These are phyloP conservation scores for Chionomys nivalis DNA, from an alignment of 2,113 vertebrate species.

Conservation along the genomic window DNA sequence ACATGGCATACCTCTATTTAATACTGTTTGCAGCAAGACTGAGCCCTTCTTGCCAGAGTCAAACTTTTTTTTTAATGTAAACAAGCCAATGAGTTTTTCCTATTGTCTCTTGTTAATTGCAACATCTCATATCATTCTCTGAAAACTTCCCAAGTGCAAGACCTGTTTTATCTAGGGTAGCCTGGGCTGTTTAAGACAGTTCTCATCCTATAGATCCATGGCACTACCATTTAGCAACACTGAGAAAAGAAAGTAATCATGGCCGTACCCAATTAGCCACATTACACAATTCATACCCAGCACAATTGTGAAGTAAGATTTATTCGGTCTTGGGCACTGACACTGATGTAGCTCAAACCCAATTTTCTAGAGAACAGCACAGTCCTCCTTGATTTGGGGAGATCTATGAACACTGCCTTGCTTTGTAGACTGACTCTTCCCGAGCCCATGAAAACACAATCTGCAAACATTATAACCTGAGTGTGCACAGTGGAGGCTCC, in stretches of 20 bases:
- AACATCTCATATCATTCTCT: not conserved
- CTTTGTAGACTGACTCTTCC: slow-evolving; percentile 42
- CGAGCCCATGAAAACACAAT: slow-evolving; percentile 38
- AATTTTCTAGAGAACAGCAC: slow-evolving; percentile 74
- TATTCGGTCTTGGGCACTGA: slow-evolving; percentile 72
- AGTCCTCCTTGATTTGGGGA: slow-evolving; percentile 70
- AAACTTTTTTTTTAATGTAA: not conserved
- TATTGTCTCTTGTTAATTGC: slow-evolving; percentile 45
- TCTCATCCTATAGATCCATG: not conserved
- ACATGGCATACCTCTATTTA: too few species aligned
- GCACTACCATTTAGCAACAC: slow-evolving; percentile 53
- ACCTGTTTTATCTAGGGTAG: slow-evolving; percentile 11
- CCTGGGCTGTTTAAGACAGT: slow-evolving; percentile 42
- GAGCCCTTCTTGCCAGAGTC: not conserved
- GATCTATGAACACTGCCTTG: slow-evolving; percentile 37
- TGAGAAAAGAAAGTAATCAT: slow-evolving; percentile 51
- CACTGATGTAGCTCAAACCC: slow-evolving; percentile 68
- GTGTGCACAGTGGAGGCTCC: not conserved
- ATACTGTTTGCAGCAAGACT: not conserved
- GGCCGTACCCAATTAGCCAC: slow-evolving; percentile 23
- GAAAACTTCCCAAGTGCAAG: not conserved
- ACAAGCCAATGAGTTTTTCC: slow-evolving; percentile 23
- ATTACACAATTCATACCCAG: slow-evolving; percentile 56
- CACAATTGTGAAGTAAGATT: slow-evolving; percentile 71
- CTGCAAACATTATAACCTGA: slow-evolving; percentile 46